phyloP scores from a whole-genome alignment of 1,140 invertebrate genomes.

The Drosophila asahinai region DNA sequence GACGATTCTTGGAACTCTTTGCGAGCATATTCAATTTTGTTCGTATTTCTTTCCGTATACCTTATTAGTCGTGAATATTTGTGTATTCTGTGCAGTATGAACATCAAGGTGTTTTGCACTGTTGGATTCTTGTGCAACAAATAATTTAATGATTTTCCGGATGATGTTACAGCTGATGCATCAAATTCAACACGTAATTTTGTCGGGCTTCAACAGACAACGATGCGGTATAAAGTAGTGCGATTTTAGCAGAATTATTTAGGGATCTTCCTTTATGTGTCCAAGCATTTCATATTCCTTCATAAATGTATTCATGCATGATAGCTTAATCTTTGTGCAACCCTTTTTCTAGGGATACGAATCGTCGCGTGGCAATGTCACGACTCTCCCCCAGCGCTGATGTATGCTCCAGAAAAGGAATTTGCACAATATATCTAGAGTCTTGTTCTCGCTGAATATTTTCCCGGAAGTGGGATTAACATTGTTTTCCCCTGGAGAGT shows the following conservation, averaged over 20 bases:
- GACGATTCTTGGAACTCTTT: too few relatives aligned
- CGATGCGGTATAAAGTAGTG: not conserved
- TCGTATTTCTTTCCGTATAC: not conserved
- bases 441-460: not conserved
- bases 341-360: not conserved
- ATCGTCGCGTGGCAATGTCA: not conserved
- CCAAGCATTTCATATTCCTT: constrained; percentile 66
- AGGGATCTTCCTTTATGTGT: constrained; percentile 63
- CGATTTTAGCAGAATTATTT: not conserved
- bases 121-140: not conserved
- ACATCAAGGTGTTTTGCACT: not conserved
- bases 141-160: not conserved
- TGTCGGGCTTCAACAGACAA: not conserved
- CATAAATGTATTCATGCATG: constrained; percentile 49
- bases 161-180: not conserved
- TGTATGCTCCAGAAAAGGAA: not conserved
- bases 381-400: constrained; percentile 1
- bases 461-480: not conserved
- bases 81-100: not conserved
- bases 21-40: too few relatives aligned
- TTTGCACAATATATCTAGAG: not conserved
- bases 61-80: not conserved
- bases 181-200: not conserved
- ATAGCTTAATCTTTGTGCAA: not conserved
- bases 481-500: constrained; percentile 6